Base-by-base conservation (phyloP, 2,113 vertebrate species). In the Puffinus mauretanicus region DNA sequence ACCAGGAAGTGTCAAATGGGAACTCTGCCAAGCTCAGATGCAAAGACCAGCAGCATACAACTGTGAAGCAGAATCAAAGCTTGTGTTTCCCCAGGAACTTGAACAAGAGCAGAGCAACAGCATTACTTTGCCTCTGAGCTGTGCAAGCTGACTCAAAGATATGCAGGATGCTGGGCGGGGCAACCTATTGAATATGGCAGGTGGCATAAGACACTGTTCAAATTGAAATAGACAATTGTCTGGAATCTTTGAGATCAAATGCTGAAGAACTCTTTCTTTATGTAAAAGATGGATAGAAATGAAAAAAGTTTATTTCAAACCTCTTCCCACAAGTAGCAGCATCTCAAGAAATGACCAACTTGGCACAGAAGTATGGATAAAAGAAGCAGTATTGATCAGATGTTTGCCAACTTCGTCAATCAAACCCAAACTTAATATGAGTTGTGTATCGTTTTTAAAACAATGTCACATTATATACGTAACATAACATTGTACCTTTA, bases 401-500 rank as follows among this genome's bases (percentile, higher is more conserved):
- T 66, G 12, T 54, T 92, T 71, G 18, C 24, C 24, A 82, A 5
- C 32, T 78, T 40, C 0, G 0, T 65, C 40, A 70, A 30, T 34
- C 54, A 79, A 82, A 34, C 6, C 7, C 34, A 9, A 52, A 72
- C 71, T 22, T 64, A 82, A 3, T 32, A 47, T 24, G 25, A 87
- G 7, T 5, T 82, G 10, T 42, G 9, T 30, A 52, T 20, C 3
- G 3, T 27, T 89, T 89, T 54, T 8, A 30, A 79, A 87, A 57
- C 21, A 22, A 55, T 30, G 78, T 72, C 29, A 67, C 21, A 77
- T 52, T 71, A 71, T 2, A 15, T 66, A 58, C 10, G 9, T 72
- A 89, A 58, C 3, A 47, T 60, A 64, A 84, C 13, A 71, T 36
- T 94, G 97, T 98, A 99, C 99, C 99, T 98, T 99, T 99, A 95